These are phyloP conservation scores for Papilio polyxenes DNA, from an alignment of 1,140 invertebrate genomes.

Conservation along the genomic window DNA sequence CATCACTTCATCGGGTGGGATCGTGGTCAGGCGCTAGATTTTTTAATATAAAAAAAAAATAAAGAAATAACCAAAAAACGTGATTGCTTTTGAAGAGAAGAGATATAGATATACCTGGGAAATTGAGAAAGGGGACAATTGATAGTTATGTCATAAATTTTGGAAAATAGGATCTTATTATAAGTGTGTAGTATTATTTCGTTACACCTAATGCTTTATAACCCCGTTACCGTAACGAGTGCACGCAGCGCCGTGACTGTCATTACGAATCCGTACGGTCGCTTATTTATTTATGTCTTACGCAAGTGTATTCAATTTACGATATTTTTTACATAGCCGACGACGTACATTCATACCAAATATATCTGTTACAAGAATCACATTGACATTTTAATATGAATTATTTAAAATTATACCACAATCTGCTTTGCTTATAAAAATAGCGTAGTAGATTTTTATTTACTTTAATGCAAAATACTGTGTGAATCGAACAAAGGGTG, in stretches of 20 bases:
- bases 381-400: too few species aligned
- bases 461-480: neutral
- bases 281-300: constrained; percentile 16
- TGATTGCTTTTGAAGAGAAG: too few species aligned
- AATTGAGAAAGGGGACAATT: too few species aligned
- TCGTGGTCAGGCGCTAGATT: too few species aligned
- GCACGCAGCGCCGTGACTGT: constrained; percentile 22
- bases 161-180: too few species aligned
- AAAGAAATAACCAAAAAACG: too few species aligned
- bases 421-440: too few species aligned
- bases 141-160: neutral
- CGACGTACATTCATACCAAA: neutral
- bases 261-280: constrained; percentile 2
- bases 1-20: too few species aligned
- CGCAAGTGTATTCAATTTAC: constrained; percentile 10
- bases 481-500: neutral
- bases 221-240: constrained; percentile 3
- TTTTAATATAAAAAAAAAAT: too few species aligned
- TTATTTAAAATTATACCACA: too few species aligned
- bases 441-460: neutral
- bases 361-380: neutral
- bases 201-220: neutral
- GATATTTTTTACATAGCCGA: neutral
- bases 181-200: neutral
- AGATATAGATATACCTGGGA: too few species aligned